Base-by-base conservation (phyloP, 2,797 vertebrate genomes). In the Sebastes flavidus region DNA sequence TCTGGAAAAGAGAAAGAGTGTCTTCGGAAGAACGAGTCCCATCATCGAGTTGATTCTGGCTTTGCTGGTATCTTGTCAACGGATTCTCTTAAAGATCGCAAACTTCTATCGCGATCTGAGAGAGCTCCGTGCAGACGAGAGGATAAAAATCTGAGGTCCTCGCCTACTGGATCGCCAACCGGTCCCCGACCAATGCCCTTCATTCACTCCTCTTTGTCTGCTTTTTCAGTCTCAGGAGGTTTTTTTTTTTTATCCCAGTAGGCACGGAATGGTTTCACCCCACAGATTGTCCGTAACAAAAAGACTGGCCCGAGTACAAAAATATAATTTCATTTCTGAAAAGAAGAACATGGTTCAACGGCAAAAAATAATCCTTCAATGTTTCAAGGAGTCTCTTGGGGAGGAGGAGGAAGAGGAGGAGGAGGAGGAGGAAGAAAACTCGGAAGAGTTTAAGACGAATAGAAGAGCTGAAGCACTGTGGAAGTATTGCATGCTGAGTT, bases 221-320 rank as follows among this genome's bases (percentile, higher is more conserved):
- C n/a, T 70, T 14, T 6, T 61, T 52, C 71, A 79, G 78, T 82
- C 65, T 81, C 72, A 75, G 85, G 86, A 90, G 83, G 91, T 91
- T 36, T 14, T 76, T 91, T 36, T 75, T 36, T 14, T 76, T 75
- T 56, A 86, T 93, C 88, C 92, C 92, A 91, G 88, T 95, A 97
- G 97, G 96, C 96, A 97, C 96, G 96, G 95, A 97, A 97, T 87
- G 96, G 96, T 94, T 95, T 94, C 91, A 91, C 94, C 93, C 90
- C 94, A 86, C 18, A 89, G 85, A 95, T 91, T 22, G 81, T 90
- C 86, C 65, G 80, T 92, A 93, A 93, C 85, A 94, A 94, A 91
- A 91, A 94, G 92, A 95, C 93, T 94, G 94, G 93, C 94, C 93
- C 89, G 77, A 93, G 94, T 95, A 95, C 77, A 96, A 96, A 95